Evolutionary conservation across 2,888 invertebrate genomes (phyloP).

Genomic region (Iphiclides podalirius): DNA sequence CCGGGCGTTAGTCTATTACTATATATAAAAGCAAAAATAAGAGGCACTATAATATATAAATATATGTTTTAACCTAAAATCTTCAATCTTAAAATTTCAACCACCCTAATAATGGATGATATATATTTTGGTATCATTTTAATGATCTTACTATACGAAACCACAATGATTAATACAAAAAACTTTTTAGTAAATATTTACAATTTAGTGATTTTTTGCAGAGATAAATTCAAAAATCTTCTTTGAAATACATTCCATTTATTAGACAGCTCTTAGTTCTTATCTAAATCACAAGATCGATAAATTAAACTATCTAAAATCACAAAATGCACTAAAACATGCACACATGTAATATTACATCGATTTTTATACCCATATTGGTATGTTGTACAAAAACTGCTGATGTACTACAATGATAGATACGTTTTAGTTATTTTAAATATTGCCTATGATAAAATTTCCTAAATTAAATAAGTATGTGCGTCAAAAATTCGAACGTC

Average conservation of each 20-base stretch:
- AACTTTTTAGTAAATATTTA: too few relatives aligned
- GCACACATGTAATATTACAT: slow-evolving; percentile 74
- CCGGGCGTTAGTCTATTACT: too few relatives aligned
- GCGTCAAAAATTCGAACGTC: slow-evolving; percentile 24
- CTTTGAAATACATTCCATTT: slow-evolving; percentile 55
- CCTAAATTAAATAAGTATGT: slow-evolving; percentile 44
- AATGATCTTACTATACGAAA: too few relatives aligned
- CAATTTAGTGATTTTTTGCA: too few relatives aligned
- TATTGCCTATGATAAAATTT: slow-evolving; percentile 55
- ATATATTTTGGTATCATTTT: too few relatives aligned
- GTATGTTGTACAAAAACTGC: slow-evolving; percentile 66
- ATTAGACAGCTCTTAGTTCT: slow-evolving; percentile 52
- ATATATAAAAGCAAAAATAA: too few relatives aligned
- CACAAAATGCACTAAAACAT: slow-evolving; percentile 81
- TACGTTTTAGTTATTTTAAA: slow-evolving; percentile 48
- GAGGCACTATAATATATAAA: too few relatives aligned
- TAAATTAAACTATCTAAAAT: slow-evolving; percentile 80
- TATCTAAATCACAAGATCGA: slow-evolving; percentile 79
- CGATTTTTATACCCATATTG: slow-evolving; percentile 69
- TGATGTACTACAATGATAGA: slow-evolving; percentile 54
- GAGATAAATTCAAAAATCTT: slow-evolving; percentile 32
- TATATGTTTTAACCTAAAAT: too few relatives aligned
- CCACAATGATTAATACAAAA: too few relatives aligned
- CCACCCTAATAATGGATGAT: too few relatives aligned
- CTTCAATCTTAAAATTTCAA: too few relatives aligned